These are phyloP conservation scores for Steatornis caripensis DNA, from an alignment of 2,113 vertebrate species.

Conservation along the genomic window DNA sequence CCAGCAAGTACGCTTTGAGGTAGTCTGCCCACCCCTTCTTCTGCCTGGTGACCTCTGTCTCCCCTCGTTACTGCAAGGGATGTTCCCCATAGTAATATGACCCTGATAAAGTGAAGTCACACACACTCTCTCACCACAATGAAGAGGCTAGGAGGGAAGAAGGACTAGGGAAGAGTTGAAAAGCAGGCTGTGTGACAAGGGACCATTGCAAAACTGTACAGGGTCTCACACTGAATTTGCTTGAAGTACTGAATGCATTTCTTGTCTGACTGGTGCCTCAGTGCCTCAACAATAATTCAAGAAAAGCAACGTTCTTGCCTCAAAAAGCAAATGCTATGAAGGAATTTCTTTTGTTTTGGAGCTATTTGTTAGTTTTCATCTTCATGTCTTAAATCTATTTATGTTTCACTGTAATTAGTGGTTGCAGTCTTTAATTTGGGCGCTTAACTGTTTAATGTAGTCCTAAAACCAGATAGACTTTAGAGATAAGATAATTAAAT, in stretches of 20 bases:
- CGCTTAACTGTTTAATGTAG: not conserved
- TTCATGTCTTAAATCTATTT: not conserved
- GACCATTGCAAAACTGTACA: not conserved
- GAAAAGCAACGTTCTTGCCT: not conserved
- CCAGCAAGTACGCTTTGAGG: not conserved
- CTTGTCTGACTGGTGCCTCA: not conserved
- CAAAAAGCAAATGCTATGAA: constrained; percentile 15
- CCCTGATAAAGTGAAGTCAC: not conserved
- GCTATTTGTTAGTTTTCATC: not conserved
- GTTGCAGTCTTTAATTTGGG: not conserved
- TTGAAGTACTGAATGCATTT: not conserved
- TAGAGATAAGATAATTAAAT: not conserved
- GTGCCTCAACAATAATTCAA: not conserved
- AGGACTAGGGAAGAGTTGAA: not conserved
- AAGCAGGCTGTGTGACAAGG: not conserved
- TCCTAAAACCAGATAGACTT: not conserved
- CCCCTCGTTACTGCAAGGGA: not conserved
- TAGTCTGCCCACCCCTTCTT: not conserved
- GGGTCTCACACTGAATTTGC: not conserved
- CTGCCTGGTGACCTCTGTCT: not conserved
- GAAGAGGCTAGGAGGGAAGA: not conserved
- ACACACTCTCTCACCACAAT: not conserved
- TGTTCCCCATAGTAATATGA: not conserved
- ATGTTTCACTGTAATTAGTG: not conserved
- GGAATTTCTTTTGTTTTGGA: not conserved